phyloP scores from a whole-genome alignment of 2,113 vertebrate genomes.

The Sphaerodactylus townsendi region DNA sequence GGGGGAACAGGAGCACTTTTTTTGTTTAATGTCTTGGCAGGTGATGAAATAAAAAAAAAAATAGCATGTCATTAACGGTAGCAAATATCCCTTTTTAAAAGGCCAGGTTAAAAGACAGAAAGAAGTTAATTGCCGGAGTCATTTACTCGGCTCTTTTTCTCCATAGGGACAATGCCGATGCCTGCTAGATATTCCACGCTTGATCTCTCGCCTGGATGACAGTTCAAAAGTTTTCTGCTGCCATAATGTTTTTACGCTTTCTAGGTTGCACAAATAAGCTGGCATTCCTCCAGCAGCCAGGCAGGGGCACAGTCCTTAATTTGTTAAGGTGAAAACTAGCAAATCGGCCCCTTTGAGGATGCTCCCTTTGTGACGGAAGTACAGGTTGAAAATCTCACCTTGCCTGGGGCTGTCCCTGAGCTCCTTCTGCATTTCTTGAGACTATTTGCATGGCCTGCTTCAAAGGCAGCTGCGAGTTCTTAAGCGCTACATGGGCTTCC shows the following conservation, averaged over 20 bases:
- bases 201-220: constrained; percentile 50
- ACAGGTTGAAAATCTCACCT: background rate
- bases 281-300: background rate
- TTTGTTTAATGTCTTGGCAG: constrained; percentile 59
- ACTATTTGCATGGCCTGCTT: background rate
- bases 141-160: constrained; percentile 42
- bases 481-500: background rate
- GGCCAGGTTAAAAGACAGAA: constrained; percentile 53
- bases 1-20: constrained; percentile 43
- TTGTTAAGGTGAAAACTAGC: background rate
- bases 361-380: background rate
- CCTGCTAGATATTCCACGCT: constrained; percentile 17
- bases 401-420: background rate
- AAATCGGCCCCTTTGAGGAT: background rate
- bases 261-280: background rate
- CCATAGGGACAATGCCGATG: constrained; percentile 9
- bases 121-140: constrained; percentile 64
- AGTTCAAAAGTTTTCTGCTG: constrained; percentile 7
- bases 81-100: constrained; percentile 71
- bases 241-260: constrained; percentile 37
- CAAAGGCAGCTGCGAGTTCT: background rate
- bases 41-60: constrained; percentile 54
- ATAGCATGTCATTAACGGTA: constrained; percentile 47
- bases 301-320: background rate
- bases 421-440: background rate